phyloP scores from a whole-genome alignment of 2,113 vertebrate species.

The Python bivittatus region DNA sequence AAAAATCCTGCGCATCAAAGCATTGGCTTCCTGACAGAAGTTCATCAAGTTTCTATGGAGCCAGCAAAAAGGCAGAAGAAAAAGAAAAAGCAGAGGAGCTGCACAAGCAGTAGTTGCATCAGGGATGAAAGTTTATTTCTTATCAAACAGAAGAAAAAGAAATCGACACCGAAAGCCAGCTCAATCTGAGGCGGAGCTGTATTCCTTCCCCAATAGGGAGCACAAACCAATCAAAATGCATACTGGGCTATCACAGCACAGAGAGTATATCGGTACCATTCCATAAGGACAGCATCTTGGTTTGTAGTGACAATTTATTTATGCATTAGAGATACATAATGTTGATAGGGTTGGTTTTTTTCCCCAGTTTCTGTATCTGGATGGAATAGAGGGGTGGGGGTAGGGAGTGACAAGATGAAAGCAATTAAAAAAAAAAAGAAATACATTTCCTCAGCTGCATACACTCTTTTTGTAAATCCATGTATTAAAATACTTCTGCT shows the following conservation, averaged over 20 bases:
- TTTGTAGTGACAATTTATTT: not conserved
- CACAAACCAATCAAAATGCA: not conserved
- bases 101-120: not conserved
- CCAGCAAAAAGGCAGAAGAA: constrained; percentile 50
- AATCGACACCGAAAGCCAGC: constrained; percentile 55
- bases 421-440: constrained; percentile 1
- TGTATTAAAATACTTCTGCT: constrained; percentile 7
- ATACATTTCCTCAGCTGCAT: constrained; percentile 1
- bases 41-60: constrained; percentile 29
- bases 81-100: constrained; percentile 50
- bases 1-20: not conserved
- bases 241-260: not conserved
- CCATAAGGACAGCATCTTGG: not conserved
- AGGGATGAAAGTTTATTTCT: constrained; percentile 69
- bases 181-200: not conserved
- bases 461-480: constrained; percentile 22
- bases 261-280: not conserved
- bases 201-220: not conserved
- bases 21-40: constrained; percentile 24
- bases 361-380: rapidly evolving
- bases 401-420: not conserved
- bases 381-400: not conserved
- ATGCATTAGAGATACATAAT: not conserved
- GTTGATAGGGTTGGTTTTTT: not conserved
- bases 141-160: constrained; percentile 77